Base-by-base conservation (phyloP, 2,113 vertebrate species). In the Corapipo altera region DNA sequence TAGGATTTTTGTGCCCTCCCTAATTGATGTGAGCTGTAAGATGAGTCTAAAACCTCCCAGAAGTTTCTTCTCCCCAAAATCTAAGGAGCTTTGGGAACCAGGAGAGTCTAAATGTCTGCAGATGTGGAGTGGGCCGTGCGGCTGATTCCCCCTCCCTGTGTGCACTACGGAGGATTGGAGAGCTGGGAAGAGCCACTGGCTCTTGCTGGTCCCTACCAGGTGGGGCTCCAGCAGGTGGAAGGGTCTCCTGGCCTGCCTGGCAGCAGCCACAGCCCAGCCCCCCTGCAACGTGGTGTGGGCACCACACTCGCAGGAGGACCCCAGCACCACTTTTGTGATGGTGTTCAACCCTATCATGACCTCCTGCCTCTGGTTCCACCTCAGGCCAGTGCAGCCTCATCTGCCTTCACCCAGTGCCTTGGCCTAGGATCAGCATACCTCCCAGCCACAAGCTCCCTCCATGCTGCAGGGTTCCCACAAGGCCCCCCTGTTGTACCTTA, bases 101-200 rank as follows among this genome's bases (percentile, higher is more conserved):
- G 30, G 33, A 1, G 1, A 71, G 37, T 49, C 21, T 57, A 26
- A 80, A 54, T 70, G 27, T 37, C 48, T 89, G 35, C 35, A 64
- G 67, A 28, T 2, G 0, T 2, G 4, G 39, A 79, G 11, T 15
- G 44, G 43, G 33, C 28, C 41, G 33, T 0, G 0, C 2, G 9
- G 39, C 23, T 75, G 33, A 41, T 41, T 83, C 6, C 6, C 2
- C 1, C 14, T 88, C 33, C 26, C 32, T 27, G 20, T 49, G 58
- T 79, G 26, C 18, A 9, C 28, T 55, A 4, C 30, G 49, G 62
- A 75, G 22, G 26, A 15, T 2, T 51, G 48, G 57, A 66, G 66
- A 41, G 37, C 16, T 46, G 57, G 33, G 22, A 61, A 64, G 54
- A 75, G 32, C 30, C n/a, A 33, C 41, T 26, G 41, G 15, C 22